These are phyloP conservation scores for Lycocerus yunnanus DNA, from an alignment of 2,888 invertebrate species.

Conservation along the genomic window DNA sequence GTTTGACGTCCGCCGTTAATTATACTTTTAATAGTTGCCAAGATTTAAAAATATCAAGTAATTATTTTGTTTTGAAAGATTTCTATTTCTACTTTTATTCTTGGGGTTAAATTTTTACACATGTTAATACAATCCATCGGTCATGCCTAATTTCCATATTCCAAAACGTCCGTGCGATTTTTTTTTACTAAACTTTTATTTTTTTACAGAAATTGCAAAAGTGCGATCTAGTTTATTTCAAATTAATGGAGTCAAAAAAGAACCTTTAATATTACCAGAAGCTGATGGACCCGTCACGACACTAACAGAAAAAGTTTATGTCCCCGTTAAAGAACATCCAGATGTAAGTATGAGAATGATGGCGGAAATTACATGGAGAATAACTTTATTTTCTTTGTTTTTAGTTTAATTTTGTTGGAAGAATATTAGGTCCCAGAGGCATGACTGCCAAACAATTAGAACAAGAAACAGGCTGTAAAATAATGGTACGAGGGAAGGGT, in stretches of 20 bases:
- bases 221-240: constrained; percentile 98
- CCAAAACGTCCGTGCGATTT: background rate
- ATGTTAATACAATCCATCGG: background rate
- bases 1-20: background rate
- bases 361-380: background rate
- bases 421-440: constrained; percentile 98
- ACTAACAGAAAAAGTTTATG: constrained; percentile 98
- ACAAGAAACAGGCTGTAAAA: constrained; percentile 99
- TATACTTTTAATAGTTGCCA: background rate
- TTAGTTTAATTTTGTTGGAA: constrained; percentile 99
- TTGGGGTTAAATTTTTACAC: background rate
- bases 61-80: background rate
- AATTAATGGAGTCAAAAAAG: constrained; percentile 96
- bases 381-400: constrained; percentile 53
- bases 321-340: constrained; percentile 99
- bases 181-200: constrained; percentile 33
- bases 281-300: constrained; percentile 89
- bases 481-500: constrained; percentile 99
- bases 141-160: background rate
- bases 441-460: constrained; percentile 99
- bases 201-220: constrained; percentile 93
- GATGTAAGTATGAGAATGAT: constrained; percentile 80
- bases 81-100: background rate
- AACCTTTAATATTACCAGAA: constrained; percentile 89
- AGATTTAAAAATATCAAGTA: background rate